phyloP scores from a whole-genome alignment of 2,888 invertebrate genomes.

The Thysanoteuthis rhombus region DNA sequence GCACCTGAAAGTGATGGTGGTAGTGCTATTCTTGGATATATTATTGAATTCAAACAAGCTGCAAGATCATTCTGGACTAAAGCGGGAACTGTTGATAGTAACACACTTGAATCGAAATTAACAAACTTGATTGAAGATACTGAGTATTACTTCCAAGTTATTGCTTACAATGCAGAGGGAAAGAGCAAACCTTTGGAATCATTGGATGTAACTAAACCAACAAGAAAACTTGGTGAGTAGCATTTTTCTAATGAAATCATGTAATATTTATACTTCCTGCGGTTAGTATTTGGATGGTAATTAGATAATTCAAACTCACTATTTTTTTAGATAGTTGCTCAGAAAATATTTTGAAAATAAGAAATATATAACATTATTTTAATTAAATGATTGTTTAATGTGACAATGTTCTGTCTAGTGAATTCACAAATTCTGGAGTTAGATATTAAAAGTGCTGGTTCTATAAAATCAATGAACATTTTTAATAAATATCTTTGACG shows the following conservation, averaged over 20 bases:
- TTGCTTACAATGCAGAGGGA: slow-evolving; percentile 89
- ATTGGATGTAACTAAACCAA: slow-evolving; percentile 48
- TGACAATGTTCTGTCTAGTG: too few species aligned
- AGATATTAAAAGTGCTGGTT: too few species aligned
- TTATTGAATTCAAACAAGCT: slow-evolving; percentile 75
- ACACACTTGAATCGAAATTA: slow-evolving; percentile 41
- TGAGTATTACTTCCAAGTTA: slow-evolving; percentile 87
- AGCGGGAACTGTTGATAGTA: slow-evolving; percentile 71
- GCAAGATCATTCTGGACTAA: slow-evolving; percentile 81
- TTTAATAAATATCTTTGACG: not conserved
- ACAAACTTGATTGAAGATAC: slow-evolving; percentile 73
- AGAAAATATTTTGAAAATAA: not conserved
- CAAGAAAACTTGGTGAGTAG: slow-evolving; percentile 50
- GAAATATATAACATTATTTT: not conserved
- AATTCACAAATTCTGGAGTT: too few species aligned
- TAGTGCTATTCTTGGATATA: slow-evolving; percentile 53
- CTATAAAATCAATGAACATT: not conserved
- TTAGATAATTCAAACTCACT: not conserved
- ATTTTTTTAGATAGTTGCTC: not conserved
- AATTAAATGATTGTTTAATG: too few species aligned
- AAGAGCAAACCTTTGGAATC: slow-evolving; percentile 85
- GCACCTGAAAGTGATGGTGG: slow-evolving; percentile 62
- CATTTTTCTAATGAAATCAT: not conserved
- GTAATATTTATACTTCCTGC: not conserved
- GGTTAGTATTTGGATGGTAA: not conserved